These are phyloP conservation scores for Apogon talboti DNA, from an alignment of 2,797 vertebrate species.

Conservation along the genomic window DNA sequence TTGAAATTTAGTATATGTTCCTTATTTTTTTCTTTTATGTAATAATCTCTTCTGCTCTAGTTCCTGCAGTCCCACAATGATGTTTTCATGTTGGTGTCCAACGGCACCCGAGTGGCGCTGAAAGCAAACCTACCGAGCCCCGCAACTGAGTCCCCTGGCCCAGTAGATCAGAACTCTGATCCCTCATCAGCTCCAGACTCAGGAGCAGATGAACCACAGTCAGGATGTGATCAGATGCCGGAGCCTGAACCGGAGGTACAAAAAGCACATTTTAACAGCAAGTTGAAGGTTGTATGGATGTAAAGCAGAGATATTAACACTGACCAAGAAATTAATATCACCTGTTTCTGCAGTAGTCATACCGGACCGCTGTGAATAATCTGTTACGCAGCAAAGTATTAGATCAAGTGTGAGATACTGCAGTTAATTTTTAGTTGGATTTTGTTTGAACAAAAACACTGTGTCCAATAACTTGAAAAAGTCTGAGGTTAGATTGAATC, in stretches of 20 bases:
- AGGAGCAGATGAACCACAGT: slow-evolving; percentile 31
- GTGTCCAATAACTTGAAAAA: too few relatives aligned
- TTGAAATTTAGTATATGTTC: neutral
- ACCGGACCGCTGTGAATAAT: too few relatives aligned
- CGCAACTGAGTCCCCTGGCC: slow-evolving; percentile 36
- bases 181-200: slow-evolving; percentile 24
- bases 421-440: too few relatives aligned
- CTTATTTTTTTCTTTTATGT: slow-evolving; percentile 2
- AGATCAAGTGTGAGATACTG: too few relatives aligned
- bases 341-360: too few relatives aligned
- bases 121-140: slow-evolving; percentile 73
- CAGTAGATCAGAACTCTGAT: slow-evolving; percentile 35
- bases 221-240: slow-evolving; percentile 18
- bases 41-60: slow-evolving; percentile 70
- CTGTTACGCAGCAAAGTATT: too few relatives aligned
- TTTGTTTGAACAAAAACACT: too few relatives aligned
- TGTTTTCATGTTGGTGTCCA: slow-evolving; percentile 87
- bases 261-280: neutral
- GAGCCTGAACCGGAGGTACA: slow-evolving; percentile 60
- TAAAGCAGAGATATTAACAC: too few relatives aligned
- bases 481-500: too few relatives aligned
- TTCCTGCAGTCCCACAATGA: slow-evolving; percentile 90
- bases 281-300: neutral
- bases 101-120: slow-evolving; percentile 86
- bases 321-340: too few relatives aligned